Evolutionary conservation across 2,113 vertebrate genomes (phyloP).

Genomic region (Dromas ardeola): DNA sequence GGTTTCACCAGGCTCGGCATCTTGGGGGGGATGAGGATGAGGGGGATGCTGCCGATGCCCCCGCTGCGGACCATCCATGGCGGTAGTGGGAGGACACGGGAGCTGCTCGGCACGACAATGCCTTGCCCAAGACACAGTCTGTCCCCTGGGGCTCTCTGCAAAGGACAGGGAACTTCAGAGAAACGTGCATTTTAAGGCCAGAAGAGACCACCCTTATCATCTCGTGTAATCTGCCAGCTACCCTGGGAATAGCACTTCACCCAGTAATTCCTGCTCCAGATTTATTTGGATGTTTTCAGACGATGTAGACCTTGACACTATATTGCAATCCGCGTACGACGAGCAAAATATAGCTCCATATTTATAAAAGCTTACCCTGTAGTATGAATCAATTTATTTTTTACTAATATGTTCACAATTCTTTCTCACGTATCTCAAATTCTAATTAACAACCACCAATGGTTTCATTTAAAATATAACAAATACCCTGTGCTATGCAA

Average conservation of each 20-base stretch:
- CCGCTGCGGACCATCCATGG: fast-evolving
- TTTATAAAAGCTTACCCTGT: neutral
- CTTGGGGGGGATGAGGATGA: fast-evolving
- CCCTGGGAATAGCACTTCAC: neutral
- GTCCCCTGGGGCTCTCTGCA: no score
- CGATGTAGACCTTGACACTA: neutral
- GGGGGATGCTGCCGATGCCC: fast-evolving
- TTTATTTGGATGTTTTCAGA: constrained; percentile 22
- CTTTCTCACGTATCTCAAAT: neutral
- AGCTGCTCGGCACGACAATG: fast-evolving
- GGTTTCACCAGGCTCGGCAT: neutral
- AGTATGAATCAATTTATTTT: neutral
- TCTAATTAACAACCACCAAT: neutral
- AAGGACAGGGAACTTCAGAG: neutral
- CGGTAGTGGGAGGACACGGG: fast-evolving
- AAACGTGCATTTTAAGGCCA: neutral
- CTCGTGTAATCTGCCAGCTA: neutral
- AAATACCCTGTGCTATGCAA: neutral
- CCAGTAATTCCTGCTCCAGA: neutral
- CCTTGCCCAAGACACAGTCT: neutral
- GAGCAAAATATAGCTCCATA: neutral
- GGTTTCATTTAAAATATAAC: neutral
- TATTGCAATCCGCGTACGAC: neutral
- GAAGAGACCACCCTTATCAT: neutral
- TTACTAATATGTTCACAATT: neutral